Percentiles rank a stretch among this genome's conserved stretches.
Conservation (phyloP, 2,113 vertebrate species). For the Macquaria ambigua region DNA sequence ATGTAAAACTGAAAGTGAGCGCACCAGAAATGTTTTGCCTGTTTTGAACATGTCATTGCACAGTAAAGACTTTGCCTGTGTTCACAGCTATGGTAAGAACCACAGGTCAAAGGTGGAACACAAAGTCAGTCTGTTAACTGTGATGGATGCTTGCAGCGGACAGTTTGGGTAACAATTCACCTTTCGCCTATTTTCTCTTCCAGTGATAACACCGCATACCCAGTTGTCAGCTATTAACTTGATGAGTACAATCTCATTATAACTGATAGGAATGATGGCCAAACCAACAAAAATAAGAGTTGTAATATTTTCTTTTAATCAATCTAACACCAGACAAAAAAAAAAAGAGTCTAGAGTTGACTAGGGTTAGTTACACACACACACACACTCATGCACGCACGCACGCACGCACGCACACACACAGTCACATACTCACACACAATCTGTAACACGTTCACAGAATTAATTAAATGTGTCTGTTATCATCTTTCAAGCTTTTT, state of each 20-base stretch:
- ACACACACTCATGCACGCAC: background rate
- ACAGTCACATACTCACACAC: background rate
- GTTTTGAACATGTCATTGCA: background rate
- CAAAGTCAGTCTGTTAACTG: background rate
- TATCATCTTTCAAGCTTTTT: conserved; percentile 46
- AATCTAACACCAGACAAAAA: background rate
- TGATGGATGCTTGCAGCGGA: background rate
- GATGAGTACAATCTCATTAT: conserved; percentile 37
- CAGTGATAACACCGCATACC: background rate
- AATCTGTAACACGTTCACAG: conserved; percentile 12
- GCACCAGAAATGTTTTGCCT: background rate
- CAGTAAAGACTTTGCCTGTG: background rate
- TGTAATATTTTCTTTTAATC: conserved; percentile 12
- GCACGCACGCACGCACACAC: background rate
- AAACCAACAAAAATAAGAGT: conserved; percentile 18
- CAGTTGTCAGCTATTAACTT: conserved; percentile 54
- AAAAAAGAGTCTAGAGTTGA: background rate
- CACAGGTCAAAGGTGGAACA: background rate
- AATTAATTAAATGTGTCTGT: conserved; percentile 27
- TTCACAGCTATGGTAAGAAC: background rate
- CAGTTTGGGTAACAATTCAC: background rate
- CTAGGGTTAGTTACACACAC: background rate
- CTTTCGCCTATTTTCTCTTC: background rate
- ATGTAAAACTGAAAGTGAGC: background rate
- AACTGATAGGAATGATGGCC: conserved; percentile 24